phyloP scores from a whole-genome alignment of 2,113 vertebrate species.

The Pterocles gutturalis region DNA sequence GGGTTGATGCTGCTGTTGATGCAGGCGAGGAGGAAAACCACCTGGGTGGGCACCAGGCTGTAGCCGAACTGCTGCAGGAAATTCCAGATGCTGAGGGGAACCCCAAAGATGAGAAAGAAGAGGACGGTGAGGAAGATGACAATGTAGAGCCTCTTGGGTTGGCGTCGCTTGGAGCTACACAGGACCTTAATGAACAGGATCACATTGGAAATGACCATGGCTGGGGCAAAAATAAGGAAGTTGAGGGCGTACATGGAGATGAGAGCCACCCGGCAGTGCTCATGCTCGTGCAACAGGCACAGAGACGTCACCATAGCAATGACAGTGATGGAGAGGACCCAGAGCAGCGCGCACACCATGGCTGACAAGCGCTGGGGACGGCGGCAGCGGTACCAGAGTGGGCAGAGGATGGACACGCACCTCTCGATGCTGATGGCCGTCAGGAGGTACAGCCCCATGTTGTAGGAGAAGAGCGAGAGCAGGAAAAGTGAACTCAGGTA shows the following conservation, averaged over 20 bases:
- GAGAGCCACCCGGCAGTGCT: neutral
- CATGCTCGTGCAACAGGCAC: neutral
- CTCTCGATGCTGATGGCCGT: slow-evolving; percentile 62
- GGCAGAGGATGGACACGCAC: slow-evolving; percentile 39
- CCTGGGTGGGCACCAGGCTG: accelerated
- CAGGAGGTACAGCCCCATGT: slow-evolving; percentile 56
- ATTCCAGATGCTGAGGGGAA: neutral
- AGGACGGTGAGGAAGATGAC: neutral
- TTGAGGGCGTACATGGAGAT: neutral
- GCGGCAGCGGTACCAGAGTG: slow-evolving; percentile 61
- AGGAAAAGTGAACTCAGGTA: neutral
- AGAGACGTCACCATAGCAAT: slow-evolving; percentile 31
- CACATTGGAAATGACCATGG: slow-evolving; percentile 47
- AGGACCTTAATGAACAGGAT: slow-evolving; percentile 48
- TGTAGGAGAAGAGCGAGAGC: neutral
- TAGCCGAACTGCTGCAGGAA: neutral
- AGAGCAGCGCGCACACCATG: slow-evolving; percentile 53
- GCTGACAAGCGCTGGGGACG: slow-evolving; percentile 25
- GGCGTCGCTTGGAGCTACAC: neutral
- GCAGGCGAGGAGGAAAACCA: neutral
- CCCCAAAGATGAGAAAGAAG: neutral
- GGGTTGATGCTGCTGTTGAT: neutral
- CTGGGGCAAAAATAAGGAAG: slow-evolving; percentile 24
- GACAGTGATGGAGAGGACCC: slow-evolving; percentile 40
- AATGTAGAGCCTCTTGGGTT: neutral